Evolutionary conservation across 2,888 invertebrate species (phyloP).

Genomic region (Plebejus melissa): DNA sequence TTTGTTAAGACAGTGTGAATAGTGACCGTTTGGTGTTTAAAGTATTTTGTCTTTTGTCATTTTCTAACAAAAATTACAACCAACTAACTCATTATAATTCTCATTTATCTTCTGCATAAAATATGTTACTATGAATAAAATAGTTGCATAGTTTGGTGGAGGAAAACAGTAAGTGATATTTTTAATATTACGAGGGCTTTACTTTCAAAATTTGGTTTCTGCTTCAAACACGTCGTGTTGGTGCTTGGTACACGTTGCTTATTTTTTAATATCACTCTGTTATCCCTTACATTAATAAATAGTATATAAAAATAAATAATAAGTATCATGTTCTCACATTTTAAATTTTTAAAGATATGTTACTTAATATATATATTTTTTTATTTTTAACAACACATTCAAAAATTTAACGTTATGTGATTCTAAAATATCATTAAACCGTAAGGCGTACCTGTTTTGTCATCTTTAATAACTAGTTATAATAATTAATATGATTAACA

Average conservation of each 20-base stretch:
- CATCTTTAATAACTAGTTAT: neutral
- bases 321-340: no score
- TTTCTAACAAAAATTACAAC: neutral
- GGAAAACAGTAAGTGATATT: slow-evolving; percentile 1
- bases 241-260: neutral
- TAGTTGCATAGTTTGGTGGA: neutral
- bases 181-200: neutral
- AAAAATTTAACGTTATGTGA: neutral
- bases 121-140: neutral
- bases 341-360: no score
- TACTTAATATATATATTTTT: no score
- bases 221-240: neutral
- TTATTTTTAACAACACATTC: neutral
- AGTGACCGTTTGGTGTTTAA: neutral
- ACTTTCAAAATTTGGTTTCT: neutral
- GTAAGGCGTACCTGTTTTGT: neutral
- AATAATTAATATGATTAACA: neutral
- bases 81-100: neutral
- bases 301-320: no score
- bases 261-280: neutral
- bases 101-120: neutral
- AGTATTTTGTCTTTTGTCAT: neutral
- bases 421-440: neutral
- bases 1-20: neutral
- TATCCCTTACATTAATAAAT: no score